A percentile compares a stretch with the other conserved stretches of the same genome.
Conservation (phyloP, 2,797 vertebrate genomes). For the Dermochelys coriacea region DNA sequence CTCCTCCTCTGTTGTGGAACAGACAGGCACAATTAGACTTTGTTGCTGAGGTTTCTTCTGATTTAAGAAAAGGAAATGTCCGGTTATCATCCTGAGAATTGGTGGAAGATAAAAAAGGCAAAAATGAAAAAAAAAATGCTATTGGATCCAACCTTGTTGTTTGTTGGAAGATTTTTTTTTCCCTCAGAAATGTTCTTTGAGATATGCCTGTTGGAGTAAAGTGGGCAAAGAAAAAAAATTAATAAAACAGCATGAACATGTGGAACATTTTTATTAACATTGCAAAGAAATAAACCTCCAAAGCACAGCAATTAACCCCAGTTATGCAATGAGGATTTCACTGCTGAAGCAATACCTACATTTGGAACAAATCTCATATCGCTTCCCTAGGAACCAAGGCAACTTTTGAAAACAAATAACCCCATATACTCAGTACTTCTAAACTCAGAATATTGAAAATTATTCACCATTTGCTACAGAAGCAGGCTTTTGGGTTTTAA, state of each 20-base stretch:
- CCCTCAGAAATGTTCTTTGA: neutral
- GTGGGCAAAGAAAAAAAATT: neutral
- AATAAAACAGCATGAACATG: neutral
- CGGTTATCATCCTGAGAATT: neutral
- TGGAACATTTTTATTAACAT: neutral
- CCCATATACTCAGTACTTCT: neutral
- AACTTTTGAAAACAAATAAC: neutral
- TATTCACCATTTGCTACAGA: neutral
- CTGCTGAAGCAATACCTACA: neutral
- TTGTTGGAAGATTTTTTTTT: neutral
- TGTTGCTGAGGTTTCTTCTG: neutral
- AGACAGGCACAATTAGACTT: neutral
- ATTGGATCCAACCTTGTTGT: neutral
- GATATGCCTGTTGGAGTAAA: neutral
- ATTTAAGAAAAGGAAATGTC: neutral
- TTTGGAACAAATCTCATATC: neutral
- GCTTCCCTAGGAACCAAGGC: neutral
- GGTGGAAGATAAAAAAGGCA: neutral
- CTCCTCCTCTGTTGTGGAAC: neutral
- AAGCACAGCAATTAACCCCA: neutral
- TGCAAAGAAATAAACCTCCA: neutral
- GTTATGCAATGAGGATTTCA: neutral
- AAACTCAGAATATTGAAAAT: neutral
- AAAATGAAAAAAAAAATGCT: neutral
- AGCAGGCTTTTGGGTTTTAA: neutral